Base-by-base conservation (phyloP, 2,888 invertebrate genomes). In the Ceraclea dissimilis region DNA sequence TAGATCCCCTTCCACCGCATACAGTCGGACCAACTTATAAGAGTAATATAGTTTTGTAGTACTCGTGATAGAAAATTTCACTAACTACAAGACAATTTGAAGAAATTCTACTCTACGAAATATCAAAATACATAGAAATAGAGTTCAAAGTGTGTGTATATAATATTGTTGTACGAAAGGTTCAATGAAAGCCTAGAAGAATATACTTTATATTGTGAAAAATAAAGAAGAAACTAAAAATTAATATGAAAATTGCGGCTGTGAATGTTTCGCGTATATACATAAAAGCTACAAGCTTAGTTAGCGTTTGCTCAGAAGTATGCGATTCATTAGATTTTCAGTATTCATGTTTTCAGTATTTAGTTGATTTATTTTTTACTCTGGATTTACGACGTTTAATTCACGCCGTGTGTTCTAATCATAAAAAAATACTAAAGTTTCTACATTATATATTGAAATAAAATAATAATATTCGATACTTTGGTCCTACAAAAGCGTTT, bases 201-300 rank as follows among this genome's bases (percentile, higher is more conserved):
- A 49, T 5, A 22, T 2, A 49, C 26, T 5, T 26, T 11, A 13
- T 2, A 22, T 26, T 10, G 19, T 19, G 48, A 26, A 26, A 26
- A 26, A 10, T 4, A 26, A 26, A 26, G 10, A 26, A 26, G 4
- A 26, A 26, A 26, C 10, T 26, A 26, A 6, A 26, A 26, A 26
- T 31, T 39, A 39, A n/a, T 39, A 39, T 39, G 2, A 51, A 17
- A 21, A 56, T 56, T 58, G 60, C 60, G 58, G 61, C 61, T 59
- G 59, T 61, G 61, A 54, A 51, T 47, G 52, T 54, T 53, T 46
- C 61, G 61, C 59, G 39, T 61, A 59, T 61, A 21, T 61, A 61
- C 61, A 61, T 16, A 44, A 46, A 61, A 59, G 59, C 61, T 55
- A 54, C 4, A 39, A 61, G 56, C 56, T 56, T 44, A 47, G 49